Base-by-base conservation (phyloP, 2,797 vertebrate species). In the Fringilla coelebs region DNA sequence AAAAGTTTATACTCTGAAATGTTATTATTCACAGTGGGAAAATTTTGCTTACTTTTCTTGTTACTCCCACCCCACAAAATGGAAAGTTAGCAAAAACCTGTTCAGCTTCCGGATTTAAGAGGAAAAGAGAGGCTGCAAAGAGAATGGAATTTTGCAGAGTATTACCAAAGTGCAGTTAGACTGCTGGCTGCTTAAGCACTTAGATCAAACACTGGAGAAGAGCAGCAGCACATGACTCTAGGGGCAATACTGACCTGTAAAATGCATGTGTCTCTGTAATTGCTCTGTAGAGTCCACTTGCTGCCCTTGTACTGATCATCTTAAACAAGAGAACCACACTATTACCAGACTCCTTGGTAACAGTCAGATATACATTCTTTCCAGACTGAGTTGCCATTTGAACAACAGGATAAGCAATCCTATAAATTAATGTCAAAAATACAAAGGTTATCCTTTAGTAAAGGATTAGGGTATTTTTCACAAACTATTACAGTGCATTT, bases 351-450 rank as follows among this genome's bases (percentile, higher is more conserved):
- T 99, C 99, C 98, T 99, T 99, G 93, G 98, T 99, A 60, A 99
- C 98, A 0, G 99, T 99, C 97, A 99, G 95, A 94, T 99, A 99
- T 8, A 99, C 99, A 5, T 98, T 99, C 97, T 99, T 99, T 65
- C 99, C 99, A 8, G 99, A 99, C 94, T 99, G 99, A 19, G 99
- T 99, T 95, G 99, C 99, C 94, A 99, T 99, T 96, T 99, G 99
- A 89, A 99, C 99, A 94, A 99, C 97, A 40, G 99, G 99, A 93
- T 99, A 99, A 62, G 99, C 98, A 84, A 99, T 98, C 96, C 99
- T 99, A 73, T 26, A 85, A 93, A 31, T 32, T 2, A 14, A 40
- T 29, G 52, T 60, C 40, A 74, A 83, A 57, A 85, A 45, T 65
- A 49, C 4, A 46, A 61, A 34, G 5, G 19, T 55, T 83, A 79